phyloP scores from a whole-genome alignment of 2,113 vertebrate genomes.

The Calonectris borealis region DNA sequence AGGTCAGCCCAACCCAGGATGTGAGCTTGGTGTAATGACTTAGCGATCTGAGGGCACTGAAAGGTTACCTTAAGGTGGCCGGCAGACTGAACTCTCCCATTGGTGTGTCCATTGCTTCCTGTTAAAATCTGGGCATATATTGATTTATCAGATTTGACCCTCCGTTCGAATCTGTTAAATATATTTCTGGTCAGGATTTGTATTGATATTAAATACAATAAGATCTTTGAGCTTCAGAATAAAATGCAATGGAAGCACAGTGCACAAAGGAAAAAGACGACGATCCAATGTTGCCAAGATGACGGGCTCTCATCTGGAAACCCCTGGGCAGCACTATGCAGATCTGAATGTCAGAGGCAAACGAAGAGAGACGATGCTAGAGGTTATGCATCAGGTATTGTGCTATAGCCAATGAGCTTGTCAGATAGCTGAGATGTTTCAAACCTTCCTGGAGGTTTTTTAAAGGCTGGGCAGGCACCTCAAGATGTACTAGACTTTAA shows the following conservation, averaged over 20 bases:
- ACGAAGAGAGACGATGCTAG: not conserved
- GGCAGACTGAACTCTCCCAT: not conserved
- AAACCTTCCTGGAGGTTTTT: not conserved
- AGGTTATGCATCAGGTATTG: not conserved
- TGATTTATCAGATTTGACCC: not conserved
- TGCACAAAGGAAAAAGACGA: not conserved
- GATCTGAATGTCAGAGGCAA: not conserved
- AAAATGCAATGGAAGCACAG: not conserved
- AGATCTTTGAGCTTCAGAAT: not conserved
- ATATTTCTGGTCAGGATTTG: not conserved
- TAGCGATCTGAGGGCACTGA: not conserved
- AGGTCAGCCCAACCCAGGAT: not conserved
- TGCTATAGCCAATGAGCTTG: not conserved
- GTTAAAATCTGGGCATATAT: not conserved
- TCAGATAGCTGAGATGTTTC: not conserved
- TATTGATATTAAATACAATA: not conserved
- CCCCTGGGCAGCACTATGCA: not conserved
- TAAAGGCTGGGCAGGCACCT: not conserved
- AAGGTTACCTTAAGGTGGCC: not conserved
- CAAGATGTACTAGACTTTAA: not conserved
- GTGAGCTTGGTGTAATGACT: not conserved
- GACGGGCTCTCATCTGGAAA: not conserved
- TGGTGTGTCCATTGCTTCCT: not conserved
- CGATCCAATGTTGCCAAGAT: not conserved
- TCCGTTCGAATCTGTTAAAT: not conserved